Percentiles rank a stretch among this genome's conserved stretches.
Conservation (phyloP, 2,113 vertebrate genomes). For the Rhinoptilus africanus region DNA sequence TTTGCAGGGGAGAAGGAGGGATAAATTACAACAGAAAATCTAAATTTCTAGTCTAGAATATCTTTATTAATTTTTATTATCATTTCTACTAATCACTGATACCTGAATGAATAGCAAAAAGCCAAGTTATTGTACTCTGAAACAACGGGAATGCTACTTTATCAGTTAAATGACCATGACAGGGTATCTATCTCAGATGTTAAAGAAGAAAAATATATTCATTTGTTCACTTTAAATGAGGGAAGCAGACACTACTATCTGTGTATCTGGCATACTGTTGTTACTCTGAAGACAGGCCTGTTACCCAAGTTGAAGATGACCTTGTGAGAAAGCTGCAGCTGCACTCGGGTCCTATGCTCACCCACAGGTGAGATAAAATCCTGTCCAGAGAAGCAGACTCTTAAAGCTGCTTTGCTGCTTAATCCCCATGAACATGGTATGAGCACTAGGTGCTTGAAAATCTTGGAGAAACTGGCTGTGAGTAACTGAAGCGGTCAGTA, state of each 20-base stretch:
- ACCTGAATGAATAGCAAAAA: not conserved
- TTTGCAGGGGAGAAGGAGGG: not conserved
- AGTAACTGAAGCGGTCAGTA: not conserved
- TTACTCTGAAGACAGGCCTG: not conserved
- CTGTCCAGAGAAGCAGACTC: not conserved
- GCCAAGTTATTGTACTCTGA: not conserved
- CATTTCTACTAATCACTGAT: not conserved
- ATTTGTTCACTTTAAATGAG: not conserved
- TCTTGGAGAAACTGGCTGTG: not conserved
- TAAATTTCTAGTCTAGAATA: not conserved
- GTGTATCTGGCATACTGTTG: fast-evolving
- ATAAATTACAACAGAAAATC: not conserved
- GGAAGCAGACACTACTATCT: not conserved
- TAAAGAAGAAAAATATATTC: not conserved
- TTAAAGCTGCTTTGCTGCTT: not conserved
- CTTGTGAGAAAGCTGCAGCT: not conserved
- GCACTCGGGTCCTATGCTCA: fast-evolving
- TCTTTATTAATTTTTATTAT: not conserved
- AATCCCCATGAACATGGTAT: not conserved
- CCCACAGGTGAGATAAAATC: not conserved
- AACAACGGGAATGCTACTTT: not conserved
- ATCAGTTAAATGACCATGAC: not conserved
- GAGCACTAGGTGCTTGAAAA: not conserved
- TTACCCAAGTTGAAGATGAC: not conserved
- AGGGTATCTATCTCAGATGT: not conserved